These are phyloP conservation scores for Proisotoma minuta DNA, from an alignment of 2,888 invertebrate species.

Conservation along the genomic window DNA sequence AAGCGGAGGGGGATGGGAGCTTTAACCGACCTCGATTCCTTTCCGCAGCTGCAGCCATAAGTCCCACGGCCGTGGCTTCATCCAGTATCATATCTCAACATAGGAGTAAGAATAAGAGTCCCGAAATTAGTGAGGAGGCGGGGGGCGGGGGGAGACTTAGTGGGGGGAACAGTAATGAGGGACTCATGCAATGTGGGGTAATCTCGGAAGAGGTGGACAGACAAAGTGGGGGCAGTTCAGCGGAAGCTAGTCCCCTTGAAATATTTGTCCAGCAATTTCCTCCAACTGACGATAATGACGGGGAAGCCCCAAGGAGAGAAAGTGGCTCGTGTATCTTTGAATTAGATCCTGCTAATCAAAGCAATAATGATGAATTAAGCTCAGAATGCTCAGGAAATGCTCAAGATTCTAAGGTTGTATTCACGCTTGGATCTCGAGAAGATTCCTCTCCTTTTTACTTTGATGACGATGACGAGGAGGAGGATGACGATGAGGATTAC, in stretches of 20 bases:
- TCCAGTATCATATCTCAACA: slow-evolving; percentile 45
- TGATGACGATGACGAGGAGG: slow-evolving; percentile 4
- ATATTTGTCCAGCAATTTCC: slow-evolving; percentile 47
- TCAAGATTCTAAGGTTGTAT: neutral
- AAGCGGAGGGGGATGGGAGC: slow-evolving; percentile 39
- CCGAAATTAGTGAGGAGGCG: slow-evolving; percentile 37
- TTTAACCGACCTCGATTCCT: slow-evolving; percentile 46
- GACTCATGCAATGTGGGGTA: slow-evolving; percentile 44
- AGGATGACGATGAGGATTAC: neutral
- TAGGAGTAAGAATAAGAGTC: slow-evolving; percentile 43
- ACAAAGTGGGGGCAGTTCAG: slow-evolving; percentile 43
- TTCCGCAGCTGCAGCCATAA: slow-evolving; percentile 46
- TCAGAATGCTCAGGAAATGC: slow-evolving; percentile 6
- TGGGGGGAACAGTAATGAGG: slow-evolving; percentile 45
- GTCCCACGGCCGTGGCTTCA: slow-evolving; percentile 45
- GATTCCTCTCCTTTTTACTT: neutral
- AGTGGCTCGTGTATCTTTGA: slow-evolving; percentile 39
- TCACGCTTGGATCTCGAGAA: neutral
- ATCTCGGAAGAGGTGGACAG: slow-evolving; percentile 45
- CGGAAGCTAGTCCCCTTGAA: slow-evolving; percentile 46
- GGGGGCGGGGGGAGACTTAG: slow-evolving; percentile 38
- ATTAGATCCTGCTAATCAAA: slow-evolving; percentile 15
- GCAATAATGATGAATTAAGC: slow-evolving; percentile 5
- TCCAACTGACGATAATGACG: slow-evolving; percentile 46
- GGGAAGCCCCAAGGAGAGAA: slow-evolving; percentile 42